phyloP scores from a whole-genome alignment of 2,113 vertebrate genomes.

The Planiliza haematocheilus region DNA sequence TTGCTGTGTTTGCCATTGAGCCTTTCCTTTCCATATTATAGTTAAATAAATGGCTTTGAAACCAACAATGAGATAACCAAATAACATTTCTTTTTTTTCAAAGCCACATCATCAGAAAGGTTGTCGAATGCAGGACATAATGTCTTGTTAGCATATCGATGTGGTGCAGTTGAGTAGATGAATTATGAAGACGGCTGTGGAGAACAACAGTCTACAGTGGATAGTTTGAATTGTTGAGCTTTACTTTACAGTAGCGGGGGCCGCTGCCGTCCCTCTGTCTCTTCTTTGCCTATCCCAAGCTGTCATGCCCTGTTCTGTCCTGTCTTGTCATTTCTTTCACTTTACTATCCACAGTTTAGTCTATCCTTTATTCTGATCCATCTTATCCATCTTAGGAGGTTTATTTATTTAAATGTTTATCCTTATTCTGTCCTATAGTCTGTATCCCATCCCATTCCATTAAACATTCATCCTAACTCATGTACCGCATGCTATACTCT shows the following conservation, averaged over 20 bases:
- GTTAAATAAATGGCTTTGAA: slow-evolving; percentile 28
- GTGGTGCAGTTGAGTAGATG: slow-evolving; percentile 22
- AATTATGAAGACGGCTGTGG: slow-evolving; percentile 18
- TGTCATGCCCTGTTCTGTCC: neutral
- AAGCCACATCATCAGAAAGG: slow-evolving; percentile 38
- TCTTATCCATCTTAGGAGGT: no score
- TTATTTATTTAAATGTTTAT: no score
- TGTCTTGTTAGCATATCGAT: slow-evolving; percentile 48
- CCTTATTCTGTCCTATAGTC: no score
- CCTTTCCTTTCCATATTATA: neutral
- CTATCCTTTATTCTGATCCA: no score
- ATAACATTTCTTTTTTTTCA: slow-evolving; percentile 51
- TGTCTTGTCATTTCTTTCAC: neutral
- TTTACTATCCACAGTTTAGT: no score
- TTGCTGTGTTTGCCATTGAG: neutral
- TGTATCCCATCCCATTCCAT: no score
- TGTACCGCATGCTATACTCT: no score
- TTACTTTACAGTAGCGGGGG: neutral
- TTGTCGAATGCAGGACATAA: neutral
- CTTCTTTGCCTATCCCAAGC: neutral
- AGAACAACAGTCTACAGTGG: slow-evolving; percentile 19
- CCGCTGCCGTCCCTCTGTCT: no score
- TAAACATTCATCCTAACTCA: no score
- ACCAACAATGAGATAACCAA: slow-evolving; percentile 37
- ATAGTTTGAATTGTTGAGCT: neutral